phyloP scores from a whole-genome alignment of 2,888 invertebrate species.

The Nephrotoma flavescens region DNA sequence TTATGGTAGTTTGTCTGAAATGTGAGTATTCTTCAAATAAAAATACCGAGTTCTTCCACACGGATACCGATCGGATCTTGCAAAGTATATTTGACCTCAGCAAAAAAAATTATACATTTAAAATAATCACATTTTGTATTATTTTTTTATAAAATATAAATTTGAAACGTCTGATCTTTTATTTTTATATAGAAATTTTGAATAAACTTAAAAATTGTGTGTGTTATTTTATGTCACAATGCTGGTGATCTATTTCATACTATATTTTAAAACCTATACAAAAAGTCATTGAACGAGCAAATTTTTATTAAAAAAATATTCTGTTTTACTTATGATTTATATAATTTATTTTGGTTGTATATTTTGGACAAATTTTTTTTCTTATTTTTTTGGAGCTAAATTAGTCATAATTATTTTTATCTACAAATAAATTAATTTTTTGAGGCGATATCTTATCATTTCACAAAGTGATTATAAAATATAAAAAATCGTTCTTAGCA shows the following conservation, averaged over 20 bases:
- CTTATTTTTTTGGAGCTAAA: neutral
- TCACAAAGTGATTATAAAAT: neutral
- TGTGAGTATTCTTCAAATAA: too few relatives aligned
- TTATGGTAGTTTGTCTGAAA: too few relatives aligned
- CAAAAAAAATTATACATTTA: too few relatives aligned
- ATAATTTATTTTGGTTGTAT: neutral
- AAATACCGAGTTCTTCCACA: too few relatives aligned
- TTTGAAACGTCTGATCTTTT: neutral
- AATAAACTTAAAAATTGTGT: neutral
- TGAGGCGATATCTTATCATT: neutral
- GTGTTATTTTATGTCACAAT: neutral
- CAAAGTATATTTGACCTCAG: too few relatives aligned
- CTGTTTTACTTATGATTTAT: constrained; percentile 5
- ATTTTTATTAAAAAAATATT: neutral
- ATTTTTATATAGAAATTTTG: neutral
- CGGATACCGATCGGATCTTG: too few relatives aligned
- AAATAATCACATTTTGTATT: neutral
- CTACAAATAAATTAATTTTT: neutral
- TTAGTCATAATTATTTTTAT: neutral
- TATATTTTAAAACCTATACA: neutral
- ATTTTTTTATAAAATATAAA: neutral
- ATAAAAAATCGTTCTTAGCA: neutral
- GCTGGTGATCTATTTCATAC: neutral
- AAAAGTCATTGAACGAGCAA: neutral
- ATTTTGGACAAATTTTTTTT: neutral